A percentile compares a stretch with the other conserved stretches of the same genome.
phyloP scores from a whole-genome alignment of 1,140 invertebrate genomes.

The Pteromalus puparum region DNA sequence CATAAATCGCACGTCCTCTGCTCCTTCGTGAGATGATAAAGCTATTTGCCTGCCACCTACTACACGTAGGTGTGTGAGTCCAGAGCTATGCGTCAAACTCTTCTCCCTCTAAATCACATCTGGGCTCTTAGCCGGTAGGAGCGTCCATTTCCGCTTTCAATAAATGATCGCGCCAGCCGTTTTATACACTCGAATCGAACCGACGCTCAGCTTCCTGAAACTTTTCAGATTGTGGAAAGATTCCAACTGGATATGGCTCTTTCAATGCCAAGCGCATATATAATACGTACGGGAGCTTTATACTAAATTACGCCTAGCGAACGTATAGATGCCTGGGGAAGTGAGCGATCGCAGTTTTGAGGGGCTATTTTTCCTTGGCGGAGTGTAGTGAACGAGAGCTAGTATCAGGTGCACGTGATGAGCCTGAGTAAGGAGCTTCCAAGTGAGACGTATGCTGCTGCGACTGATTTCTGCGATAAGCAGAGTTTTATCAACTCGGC shows the following conservation, averaged over 20 bases:
- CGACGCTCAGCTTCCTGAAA: slow-evolving; percentile 3
- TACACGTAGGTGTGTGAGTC: neutral
- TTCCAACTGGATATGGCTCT: slow-evolving; percentile 38
- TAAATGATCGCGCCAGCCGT: slow-evolving; percentile 27
- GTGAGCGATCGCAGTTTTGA: neutral
- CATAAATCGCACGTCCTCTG: slow-evolving; percentile 41
- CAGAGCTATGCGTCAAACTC: neutral
- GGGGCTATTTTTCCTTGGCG: neutral
- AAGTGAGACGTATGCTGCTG: neutral
- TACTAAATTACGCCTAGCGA: neutral
- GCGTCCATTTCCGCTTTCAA: slow-evolving; percentile 39
- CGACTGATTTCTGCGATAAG: neutral
- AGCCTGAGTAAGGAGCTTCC: neutral
- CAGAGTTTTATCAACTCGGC: neutral
- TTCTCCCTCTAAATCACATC: slow-evolving; percentile 38
- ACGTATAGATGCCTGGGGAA: neutral
- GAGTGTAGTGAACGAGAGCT: neutral
- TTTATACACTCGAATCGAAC: slow-evolving; percentile 26
- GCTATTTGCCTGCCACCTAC: slow-evolving; percentile 40
- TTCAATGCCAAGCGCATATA: neutral
- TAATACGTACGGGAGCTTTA: too few relatives aligned
- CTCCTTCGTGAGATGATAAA: slow-evolving; percentile 47
- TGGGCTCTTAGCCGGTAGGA: neutral
- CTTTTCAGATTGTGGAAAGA: slow-evolving; percentile 40
- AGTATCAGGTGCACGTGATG: neutral